A percentile compares a stretch with the other conserved stretches of the same genome.
phyloP scores from a whole-genome alignment of 2,888 invertebrate species.

The Cetonia aurata region DNA sequence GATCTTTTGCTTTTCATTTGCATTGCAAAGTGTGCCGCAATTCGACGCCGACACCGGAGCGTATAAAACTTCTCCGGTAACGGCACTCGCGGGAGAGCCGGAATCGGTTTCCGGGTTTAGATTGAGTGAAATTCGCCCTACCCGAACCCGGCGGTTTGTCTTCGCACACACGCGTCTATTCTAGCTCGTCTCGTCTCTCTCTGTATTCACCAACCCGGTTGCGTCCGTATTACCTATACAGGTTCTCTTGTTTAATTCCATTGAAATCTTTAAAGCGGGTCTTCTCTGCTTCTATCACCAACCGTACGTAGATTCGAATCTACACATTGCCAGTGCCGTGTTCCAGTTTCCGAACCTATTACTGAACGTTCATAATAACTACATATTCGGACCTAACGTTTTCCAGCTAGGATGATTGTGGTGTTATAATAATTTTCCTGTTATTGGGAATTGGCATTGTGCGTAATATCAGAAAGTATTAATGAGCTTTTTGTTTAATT shows the following conservation, averaged over 20 bases:
- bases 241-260: constrained; percentile 64
- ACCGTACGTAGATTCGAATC: constrained; percentile 57
- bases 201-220: neutral
- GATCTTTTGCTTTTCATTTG: constrained; percentile 67
- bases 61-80: constrained; percentile 64
- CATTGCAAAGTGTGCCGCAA: constrained; percentile 66
- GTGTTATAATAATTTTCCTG: constrained; percentile 1
- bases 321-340: constrained; percentile 54
- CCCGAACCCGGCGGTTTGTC: neutral
- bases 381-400: neutral
- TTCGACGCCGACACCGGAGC: constrained; percentile 63
- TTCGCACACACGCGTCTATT: constrained; percentile 43
- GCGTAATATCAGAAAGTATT: neutral
- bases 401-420: neutral
- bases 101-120: constrained; percentile 68
- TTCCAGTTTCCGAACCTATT: constrained; percentile 48
- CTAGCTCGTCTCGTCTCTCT: constrained; percentile 55
- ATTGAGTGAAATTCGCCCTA: constrained; percentile 65
- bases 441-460: neutral
- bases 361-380: constrained; percentile 46
- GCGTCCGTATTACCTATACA: constrained; percentile 61
- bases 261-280: constrained; percentile 63
- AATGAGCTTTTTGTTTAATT: neutral
- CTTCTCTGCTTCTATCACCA: constrained; percentile 26
- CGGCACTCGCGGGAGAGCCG: constrained; percentile 63